Evolutionary conservation across 2,113 vertebrate species (phyloP), one percentile per base, ranked within the genome.

Genomic region (Protobothrops flavoviridis): DNA sequence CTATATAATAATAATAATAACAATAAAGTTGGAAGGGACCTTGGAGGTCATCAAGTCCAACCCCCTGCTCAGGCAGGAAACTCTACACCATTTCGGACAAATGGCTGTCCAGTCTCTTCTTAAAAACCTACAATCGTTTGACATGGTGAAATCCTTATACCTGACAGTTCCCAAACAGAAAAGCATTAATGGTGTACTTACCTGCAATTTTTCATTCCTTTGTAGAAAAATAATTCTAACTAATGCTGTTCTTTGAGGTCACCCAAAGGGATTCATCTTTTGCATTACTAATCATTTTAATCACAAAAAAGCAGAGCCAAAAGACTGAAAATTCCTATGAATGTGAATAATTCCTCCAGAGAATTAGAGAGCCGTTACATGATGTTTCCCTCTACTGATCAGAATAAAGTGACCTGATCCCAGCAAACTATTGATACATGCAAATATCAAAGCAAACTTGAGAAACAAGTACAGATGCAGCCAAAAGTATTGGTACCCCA

Each of bases 141-240:
- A 86, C 55, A 61, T 23, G 11, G 43, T 87, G 26, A 20, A 87
- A 45, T 59, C 91, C 81, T 91, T 85, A 24, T 91, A 86, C 0
- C 53, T 91, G 81, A 85, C 39, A 48, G 90, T 50, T 91, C 21
- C 64, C 64, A 91, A 85, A 85, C 89, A 74, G 45, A 69, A 90
- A 90, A 52, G 57, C 13, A 90, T 64, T 64, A 10, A 59, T 64
- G 85, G 39, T 53, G 10, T 57, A 48, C 26, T 91, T 91, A 43
- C 29, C 81, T 56, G 33, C n/a, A 57, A n/a, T 91, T 48, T 21
- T 59, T 91, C 55, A 91, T 91, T 87, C 26, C 55, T 91, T 87
- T 61, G 43, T 20, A 91, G 15, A 45, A 86, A 59, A n/a, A 20
- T 39, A 50, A 45, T 48, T 91, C 39, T 33, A 45, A 39, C 55